Evolutionary conservation across 2,797 vertebrate genomes (phyloP), one percentile per base, ranked within the genome.

Genomic region (Tadarida brasiliensis): DNA sequence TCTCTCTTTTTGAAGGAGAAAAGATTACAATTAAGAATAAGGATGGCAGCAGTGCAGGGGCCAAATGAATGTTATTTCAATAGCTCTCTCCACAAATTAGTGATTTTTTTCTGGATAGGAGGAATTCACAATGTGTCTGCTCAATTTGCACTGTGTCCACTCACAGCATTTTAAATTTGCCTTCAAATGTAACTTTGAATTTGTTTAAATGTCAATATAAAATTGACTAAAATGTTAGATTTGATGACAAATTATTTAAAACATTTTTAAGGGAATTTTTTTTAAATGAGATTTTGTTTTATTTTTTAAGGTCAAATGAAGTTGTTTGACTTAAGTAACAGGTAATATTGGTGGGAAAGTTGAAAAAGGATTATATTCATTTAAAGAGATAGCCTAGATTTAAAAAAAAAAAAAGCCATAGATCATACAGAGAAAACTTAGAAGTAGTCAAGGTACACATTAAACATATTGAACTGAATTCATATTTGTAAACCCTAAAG

Each of bases 261-360:
- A 30, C 0, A n/a, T 7, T 68, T 87, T 95, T 56, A 86, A 68
- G 16, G 80, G 39, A 94, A 61, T 65, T 68, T 74, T 83, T 65
- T 39, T 16, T 94, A 30, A 76, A 22, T 11, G 4, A 49, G 3
- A 16, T 1, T 87, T 88, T 63, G 28, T 78, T 67, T 85, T 26
- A 24, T n/a, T 68, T 94, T 94, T 81, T 2, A 93, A 94, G 10
- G 24, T 76, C 22, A 95, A 87, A 90, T 86, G 11, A n/a, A 85
- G 30, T 15, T 76, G 30, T 49, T 82, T 95, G 56, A 73, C 2
- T 84, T 81, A 85, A 24, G 1, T 82, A 95, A 67, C 20, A 80
- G 5, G 9, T 68, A 65, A 65, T 57, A 76, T 51, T 93, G 4
- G 11, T 85, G 11, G 63, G 89, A 94, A 88, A 71, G 11, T 44